These are phyloP conservation scores for Momotus momota DNA, from an alignment of 2,797 vertebrate species.

Conservation along the genomic window DNA sequence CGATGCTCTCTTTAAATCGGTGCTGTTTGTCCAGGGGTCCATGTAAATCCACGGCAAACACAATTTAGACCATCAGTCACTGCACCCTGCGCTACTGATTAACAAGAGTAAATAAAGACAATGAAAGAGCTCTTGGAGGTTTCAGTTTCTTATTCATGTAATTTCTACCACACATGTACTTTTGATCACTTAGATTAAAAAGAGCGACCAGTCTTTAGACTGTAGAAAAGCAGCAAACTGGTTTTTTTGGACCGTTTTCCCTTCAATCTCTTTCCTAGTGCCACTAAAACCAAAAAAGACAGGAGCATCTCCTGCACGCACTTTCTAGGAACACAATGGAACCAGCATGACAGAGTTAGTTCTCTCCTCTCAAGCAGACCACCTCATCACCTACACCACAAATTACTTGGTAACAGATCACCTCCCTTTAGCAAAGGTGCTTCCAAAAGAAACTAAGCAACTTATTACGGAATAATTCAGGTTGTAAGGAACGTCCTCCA, in stretches of 20 bases:
- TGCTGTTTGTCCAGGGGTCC: background rate
- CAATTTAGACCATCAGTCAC: accelerated
- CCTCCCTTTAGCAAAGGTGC: background rate
- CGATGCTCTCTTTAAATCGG: accelerated
- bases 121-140: background rate
- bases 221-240: background rate
- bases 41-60: background rate
- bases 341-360: background rate
- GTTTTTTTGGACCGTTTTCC: background rate
- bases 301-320: accelerated
- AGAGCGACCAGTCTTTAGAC: background rate
- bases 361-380: background rate
- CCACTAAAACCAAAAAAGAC: background rate
- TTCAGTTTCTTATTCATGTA: background rate
- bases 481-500: background rate
- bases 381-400: background rate
- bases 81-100: background rate
- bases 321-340: slow-evolving; percentile 1
- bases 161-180: background rate
- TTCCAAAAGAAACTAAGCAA: background rate
- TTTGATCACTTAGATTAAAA: background rate
- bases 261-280: background rate
- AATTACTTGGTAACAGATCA: background rate
- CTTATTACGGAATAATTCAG: background rate
- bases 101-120: background rate